Base-by-base conservation (phyloP, 1,140 invertebrate genomes). In the Drosophila ohnishii region DNA sequence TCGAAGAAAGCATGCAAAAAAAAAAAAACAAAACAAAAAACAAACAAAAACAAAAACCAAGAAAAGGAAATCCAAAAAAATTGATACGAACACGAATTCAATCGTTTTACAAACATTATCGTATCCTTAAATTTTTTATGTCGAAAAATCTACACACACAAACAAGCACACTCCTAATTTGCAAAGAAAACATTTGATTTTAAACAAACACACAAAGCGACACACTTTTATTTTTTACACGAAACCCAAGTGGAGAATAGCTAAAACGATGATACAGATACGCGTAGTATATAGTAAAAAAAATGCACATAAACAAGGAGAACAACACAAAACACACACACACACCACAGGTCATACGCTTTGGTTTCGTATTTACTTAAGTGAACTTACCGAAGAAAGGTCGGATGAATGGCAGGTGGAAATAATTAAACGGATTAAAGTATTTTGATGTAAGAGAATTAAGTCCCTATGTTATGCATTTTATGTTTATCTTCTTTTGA, bases 401-500 rank as follows among this genome's bases (percentile, higher is more conserved):
- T 28, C 25, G 25, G 25, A 19, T 2, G 28, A 34, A 37, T 32
- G 19, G 28, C 14, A 34, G 25, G 16, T 19, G 22, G 30, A 69
- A 47, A 57, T 56, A 57, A 56, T 70, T 61, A 62, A 75, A 65
- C 64, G 72, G 72, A 75, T 66, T 47, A 75, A 76, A 67, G 62
- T 76, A 76, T 57, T 59, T 76, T 50, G 73, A 76, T 76, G 72
- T 76, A 76, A 65, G 71, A 63, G 32, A 51, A 19, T 53, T 76
- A 76, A 76, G 72, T 76, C 73, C 48, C 51, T 67, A 53, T 75
- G 73, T 76, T 73, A 73, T 76, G 73, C 72, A 76, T 76, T 76
- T 76, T 75, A 67, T 56, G 58, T 75, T 75, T 75, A 74, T 53
- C 39, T 51, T 70, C 19, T 60, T 55, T 75, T 40, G 64, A 35